Conservation (phyloP, 2,113 vertebrate genomes). For the Takifugu bimaculatus region DNA sequence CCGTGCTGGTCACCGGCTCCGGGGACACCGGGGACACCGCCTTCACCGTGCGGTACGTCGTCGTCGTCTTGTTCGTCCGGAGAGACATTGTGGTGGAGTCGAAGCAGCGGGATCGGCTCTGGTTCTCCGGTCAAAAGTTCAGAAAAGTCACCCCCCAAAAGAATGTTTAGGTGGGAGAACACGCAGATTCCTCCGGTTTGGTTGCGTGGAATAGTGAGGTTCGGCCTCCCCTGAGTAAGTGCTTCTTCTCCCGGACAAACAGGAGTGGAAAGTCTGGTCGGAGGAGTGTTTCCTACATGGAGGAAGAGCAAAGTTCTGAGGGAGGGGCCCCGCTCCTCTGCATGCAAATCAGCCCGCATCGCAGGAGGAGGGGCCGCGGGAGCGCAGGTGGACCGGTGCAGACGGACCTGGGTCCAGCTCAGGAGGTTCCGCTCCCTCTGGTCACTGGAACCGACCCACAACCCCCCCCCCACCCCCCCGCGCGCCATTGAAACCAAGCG, state of each 20-base stretch:
- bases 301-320: not conserved
- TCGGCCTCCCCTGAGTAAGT: not conserved
- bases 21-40: slow-evolving; percentile 33
- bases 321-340: slow-evolving; percentile 30
- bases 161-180: no score
- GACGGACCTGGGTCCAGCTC: no score
- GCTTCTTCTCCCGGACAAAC: slow-evolving; percentile 20
- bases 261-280: slow-evolving; percentile 39
- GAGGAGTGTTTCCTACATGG: not conserved
- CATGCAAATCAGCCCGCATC: slow-evolving; percentile 9
- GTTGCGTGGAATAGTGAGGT: not conserved
- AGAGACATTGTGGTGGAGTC: slow-evolving; percentile 53
- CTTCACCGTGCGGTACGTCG: slow-evolving; percentile 51
- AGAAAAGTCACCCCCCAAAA: not conserved
- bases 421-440: no score
- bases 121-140: not conserved
- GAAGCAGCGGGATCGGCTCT: not conserved
- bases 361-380: no score
- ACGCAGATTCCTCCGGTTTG: no score
- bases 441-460: no score
- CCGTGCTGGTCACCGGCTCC: slow-evolving; percentile 31
- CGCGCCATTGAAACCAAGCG: no score
- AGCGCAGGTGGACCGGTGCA: no score
- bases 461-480: no score
- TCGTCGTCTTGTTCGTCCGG: slow-evolving; percentile 40